A percentile compares a stretch with the other conserved stretches of the same genome.
Conservation (phyloP, 2,888 invertebrate genomes). For the Caenorhabditis wallacei region DNA sequence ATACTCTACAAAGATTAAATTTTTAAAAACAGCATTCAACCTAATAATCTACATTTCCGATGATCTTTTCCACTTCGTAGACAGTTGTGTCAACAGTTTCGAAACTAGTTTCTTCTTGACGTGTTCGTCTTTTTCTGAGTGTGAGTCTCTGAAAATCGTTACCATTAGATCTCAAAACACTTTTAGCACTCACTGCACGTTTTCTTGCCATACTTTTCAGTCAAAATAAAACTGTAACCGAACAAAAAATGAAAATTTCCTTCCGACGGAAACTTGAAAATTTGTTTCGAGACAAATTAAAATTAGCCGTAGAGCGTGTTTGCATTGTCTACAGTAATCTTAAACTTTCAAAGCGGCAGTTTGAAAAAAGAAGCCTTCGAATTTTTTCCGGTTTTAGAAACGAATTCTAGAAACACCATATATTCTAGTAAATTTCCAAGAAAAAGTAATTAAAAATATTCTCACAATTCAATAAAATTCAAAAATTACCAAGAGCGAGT, state of each 20-base stretch:
- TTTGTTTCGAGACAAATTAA: no score
- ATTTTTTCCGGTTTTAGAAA: no score
- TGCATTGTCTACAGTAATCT: background rate
- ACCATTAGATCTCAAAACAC: no score
- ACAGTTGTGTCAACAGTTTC: background rate
- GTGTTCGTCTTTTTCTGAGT: background rate
- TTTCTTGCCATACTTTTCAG: background rate
- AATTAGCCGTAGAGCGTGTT: background rate
- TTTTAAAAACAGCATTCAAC: background rate
- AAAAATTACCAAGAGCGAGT: no score
- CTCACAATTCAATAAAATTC: no score
- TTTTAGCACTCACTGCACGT: background rate
- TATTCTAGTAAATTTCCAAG: no score
- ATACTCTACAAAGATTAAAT: background rate
- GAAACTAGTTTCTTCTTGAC: background rate
- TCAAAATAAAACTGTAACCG: no score
- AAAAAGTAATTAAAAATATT: no score
- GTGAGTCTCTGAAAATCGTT: conserved; percentile 12
- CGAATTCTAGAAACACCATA: no score
- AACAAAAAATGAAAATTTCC: background rate
- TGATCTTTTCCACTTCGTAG: conserved; percentile 25
- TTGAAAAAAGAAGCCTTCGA: no score
- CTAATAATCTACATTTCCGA: conserved; percentile 4
- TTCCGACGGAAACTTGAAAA: no score
- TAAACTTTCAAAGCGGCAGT: no score